Percentiles rank a stretch among this genome's conserved stretches.
phyloP scores from a whole-genome alignment of 92 coral and sea anemone genomes.

The Epizoanthus ramosus region DNA sequence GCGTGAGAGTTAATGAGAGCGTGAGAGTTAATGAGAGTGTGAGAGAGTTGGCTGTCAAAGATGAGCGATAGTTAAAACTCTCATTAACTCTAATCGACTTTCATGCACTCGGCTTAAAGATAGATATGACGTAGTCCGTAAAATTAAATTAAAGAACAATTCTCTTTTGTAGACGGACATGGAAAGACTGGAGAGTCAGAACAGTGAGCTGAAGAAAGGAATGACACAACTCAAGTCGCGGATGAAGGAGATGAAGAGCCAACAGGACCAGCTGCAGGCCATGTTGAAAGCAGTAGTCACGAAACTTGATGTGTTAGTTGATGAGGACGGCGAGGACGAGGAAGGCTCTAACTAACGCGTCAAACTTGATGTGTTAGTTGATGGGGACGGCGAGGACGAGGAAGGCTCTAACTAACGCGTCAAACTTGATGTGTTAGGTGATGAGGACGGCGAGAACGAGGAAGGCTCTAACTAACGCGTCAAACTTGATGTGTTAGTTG shows the following conservation, averaged over 20 bases:
- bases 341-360: constrained; percentile 29
- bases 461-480: constrained; percentile 26
- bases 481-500: constrained; percentile 75
- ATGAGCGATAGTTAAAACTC: too few species aligned
- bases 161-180: constrained; percentile 65
- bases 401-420: constrained; percentile 27
- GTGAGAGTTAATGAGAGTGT: too few species aligned
- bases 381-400: constrained; percentile 82
- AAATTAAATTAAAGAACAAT: too few species aligned
- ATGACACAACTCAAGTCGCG: constrained; percentile 60
- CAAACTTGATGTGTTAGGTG: constrained; percentile 75
- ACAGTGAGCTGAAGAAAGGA: constrained; percentile 66
- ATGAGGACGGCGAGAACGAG: constrained; percentile 81
- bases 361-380: constrained; percentile 76
- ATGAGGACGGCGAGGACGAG: constrained; percentile 83
- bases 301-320: constrained; percentile 76
- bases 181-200: constrained; percentile 77
- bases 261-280: constrained; percentile 78
- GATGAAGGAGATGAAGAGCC: constrained; percentile 70
- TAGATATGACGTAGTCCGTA: too few species aligned
- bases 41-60: too few species aligned
- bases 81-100: too few species aligned
- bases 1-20: too few species aligned
- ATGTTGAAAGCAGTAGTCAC: constrained; percentile 85
- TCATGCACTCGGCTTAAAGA: too few species aligned